These are phyloP conservation scores for Drosophila lacertosa DNA, from an alignment of 1,140 invertebrate genomes.

Conservation along the genomic window DNA sequence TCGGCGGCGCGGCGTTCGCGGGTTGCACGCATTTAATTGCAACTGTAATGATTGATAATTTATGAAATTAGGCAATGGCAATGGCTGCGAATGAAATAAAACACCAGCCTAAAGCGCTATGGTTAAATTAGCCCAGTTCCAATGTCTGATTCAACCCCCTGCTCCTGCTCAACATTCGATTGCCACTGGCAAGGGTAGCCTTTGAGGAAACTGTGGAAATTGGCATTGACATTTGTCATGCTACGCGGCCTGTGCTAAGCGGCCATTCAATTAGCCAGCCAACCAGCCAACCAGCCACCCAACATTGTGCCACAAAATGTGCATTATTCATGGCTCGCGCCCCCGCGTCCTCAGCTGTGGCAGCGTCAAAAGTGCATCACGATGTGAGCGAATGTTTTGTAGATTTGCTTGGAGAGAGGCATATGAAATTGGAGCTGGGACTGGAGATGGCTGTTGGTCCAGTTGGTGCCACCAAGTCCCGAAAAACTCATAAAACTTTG, in stretches of 20 bases:
- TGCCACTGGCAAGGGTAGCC: too few species aligned
- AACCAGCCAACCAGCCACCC: slow-evolving; percentile 8
- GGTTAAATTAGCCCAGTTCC: neutral
- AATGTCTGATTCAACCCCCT: neutral
- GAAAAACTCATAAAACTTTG: slow-evolving; percentile 62
- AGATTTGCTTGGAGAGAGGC: neutral
- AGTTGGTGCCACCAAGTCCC: slow-evolving; percentile 29
- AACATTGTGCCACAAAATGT: slow-evolving; percentile 22
- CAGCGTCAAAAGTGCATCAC: slow-evolving; percentile 19
- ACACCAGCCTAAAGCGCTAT: slow-evolving; percentile 5
- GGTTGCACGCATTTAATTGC: slow-evolving; percentile 34
- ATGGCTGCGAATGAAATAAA: slow-evolving; percentile 31
- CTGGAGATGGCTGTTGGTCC: neutral
- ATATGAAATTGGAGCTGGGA: slow-evolving; percentile 2
- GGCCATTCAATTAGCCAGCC: slow-evolving; percentile 32
- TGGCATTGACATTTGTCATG: slow-evolving; percentile 10
- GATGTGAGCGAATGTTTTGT: slow-evolving; percentile 8
- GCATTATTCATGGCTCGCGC: slow-evolving; percentile 38
- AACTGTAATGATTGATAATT: slow-evolving; percentile 76
- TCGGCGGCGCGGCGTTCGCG: neutral
- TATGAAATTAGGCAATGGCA: slow-evolving; percentile 54
- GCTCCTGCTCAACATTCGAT: too few species aligned
- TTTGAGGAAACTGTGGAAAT: neutral
- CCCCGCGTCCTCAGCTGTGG: neutral
- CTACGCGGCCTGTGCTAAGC: slow-evolving; percentile 11